phyloP scores from a whole-genome alignment of 1,140 invertebrate genomes.

The Vanessa tameamea region DNA sequence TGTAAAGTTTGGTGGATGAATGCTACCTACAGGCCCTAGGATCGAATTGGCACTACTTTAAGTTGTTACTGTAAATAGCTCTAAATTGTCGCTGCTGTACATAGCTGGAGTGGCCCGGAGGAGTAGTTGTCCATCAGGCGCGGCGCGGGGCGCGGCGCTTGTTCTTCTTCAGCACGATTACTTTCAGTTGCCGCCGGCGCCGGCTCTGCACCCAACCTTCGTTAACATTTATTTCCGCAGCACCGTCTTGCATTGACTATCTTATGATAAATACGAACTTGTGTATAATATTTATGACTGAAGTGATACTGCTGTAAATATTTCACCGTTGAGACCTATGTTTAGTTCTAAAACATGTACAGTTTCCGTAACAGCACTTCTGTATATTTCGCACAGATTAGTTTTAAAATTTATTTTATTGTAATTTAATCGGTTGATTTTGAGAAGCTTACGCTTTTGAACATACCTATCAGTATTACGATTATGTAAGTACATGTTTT shows the following conservation, averaged over 20 bases:
- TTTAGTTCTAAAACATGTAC: conserved; percentile 83
- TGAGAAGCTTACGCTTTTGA: conserved; percentile 81
- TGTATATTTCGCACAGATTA: conserved; percentile 82
- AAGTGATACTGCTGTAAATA: conserved; percentile 81
- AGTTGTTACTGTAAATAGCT: conserved; percentile 80
- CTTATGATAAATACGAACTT: conserved; percentile 75
- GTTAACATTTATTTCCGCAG: conserved; percentile 81
- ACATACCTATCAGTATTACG: conserved; percentile 78
- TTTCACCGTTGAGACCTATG: conserved; percentile 79
- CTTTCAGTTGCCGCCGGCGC: conserved; percentile 81
- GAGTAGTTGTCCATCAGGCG: conserved; percentile 80
- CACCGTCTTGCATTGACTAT: conserved; percentile 81
- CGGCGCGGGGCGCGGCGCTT: conserved; percentile 67
- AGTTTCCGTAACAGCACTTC: conserved; percentile 81
- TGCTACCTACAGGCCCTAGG: conserved; percentile 80
- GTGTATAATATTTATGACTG: conserved; percentile 77
- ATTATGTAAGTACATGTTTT: conserved; percentile 81
- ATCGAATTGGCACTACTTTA: conserved; percentile 80
- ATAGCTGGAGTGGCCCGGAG: conserved; percentile 78
- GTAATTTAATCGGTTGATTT: conserved; percentile 73
- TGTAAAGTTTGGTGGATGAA: conserved; percentile 80
- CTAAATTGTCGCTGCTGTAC: conserved; percentile 77
- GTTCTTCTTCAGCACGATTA: conserved; percentile 82
- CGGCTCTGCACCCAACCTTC: conserved; percentile 77
- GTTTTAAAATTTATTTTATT: conserved; percentile 79